Evolutionary conservation across 2,113 vertebrate genomes (phyloP).

Genomic region (zebrafish (Danio rerio)): DNA sequence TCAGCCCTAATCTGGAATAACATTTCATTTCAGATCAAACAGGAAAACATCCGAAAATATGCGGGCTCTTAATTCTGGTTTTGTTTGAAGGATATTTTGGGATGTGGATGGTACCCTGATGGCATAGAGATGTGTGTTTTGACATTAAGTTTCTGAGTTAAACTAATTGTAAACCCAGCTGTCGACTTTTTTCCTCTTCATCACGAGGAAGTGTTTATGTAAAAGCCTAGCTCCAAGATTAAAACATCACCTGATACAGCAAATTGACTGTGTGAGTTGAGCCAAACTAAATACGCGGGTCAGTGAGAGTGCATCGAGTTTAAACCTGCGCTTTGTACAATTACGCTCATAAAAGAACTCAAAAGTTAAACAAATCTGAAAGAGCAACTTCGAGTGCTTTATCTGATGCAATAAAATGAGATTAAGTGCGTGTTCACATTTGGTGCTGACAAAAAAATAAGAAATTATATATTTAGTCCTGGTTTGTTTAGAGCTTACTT

Average conservation of each 20-base stretch:
- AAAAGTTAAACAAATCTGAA: slow-evolving; percentile 4
- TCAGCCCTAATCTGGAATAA: background rate
- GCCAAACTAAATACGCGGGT: slow-evolving; percentile 15
- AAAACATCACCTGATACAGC: slow-evolving; percentile 5
- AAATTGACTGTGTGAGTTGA: background rate
- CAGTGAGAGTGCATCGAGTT: background rate
- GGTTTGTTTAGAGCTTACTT: too few relatives aligned
- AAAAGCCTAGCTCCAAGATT: slow-evolving; percentile 1
- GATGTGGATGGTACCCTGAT: background rate
- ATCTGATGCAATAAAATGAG: background rate
- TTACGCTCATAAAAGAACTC: background rate
- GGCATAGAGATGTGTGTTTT: background rate
- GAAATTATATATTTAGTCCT: too few relatives aligned
- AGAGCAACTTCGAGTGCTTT: background rate
- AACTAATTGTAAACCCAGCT: background rate
- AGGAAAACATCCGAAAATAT: background rate
- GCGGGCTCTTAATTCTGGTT: background rate
- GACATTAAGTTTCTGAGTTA: background rate
- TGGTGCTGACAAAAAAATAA: too few relatives aligned
- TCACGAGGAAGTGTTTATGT: slow-evolving; percentile 9
- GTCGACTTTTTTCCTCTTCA: background rate
- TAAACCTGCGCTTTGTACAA: background rate
- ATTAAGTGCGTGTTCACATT: too few relatives aligned
- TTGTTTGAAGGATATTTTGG: background rate
- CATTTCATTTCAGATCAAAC: background rate